These are phyloP conservation scores for Dicrurus megarhynchus DNA, from an alignment of 2,113 vertebrate species.

Conservation along the genomic window DNA sequence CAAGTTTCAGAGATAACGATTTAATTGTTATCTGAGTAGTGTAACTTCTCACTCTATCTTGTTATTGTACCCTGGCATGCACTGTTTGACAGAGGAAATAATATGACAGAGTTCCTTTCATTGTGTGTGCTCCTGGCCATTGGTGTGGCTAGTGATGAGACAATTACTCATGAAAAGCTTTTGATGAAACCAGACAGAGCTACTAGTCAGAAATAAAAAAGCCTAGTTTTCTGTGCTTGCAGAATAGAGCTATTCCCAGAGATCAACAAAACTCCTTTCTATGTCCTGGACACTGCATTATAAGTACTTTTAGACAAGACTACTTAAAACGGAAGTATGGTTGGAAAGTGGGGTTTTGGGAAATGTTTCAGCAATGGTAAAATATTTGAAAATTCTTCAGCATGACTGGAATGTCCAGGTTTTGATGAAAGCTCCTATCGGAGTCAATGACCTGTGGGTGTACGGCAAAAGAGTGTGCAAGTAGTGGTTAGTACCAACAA, in stretches of 20 bases:
- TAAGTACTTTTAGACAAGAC: not conserved
- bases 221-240: not conserved
- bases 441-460: not conserved
- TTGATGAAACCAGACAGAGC: constrained; percentile 20
- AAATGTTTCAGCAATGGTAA: not conserved
- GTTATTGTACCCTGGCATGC: not conserved
- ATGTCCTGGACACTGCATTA: not conserved
- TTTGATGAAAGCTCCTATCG: not conserved
- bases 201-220: constrained; percentile 1
- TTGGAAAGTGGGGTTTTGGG: not conserved
- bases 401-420: not conserved
- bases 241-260: not conserved
- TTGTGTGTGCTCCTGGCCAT: not conserved
- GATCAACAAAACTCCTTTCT: not conserved
- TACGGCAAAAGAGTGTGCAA: not conserved
- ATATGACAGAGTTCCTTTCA: not conserved
- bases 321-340: not conserved
- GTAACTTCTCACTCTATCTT: not conserved
- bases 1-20: not conserved
- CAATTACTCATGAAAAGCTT: constrained; percentile 4
- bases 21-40: not conserved
- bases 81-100: constrained; percentile 26
- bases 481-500: not conserved
- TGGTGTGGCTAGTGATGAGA: constrained; percentile 4
- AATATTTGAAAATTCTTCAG: not conserved